Evolutionary conservation across 2,113 vertebrate genomes (phyloP), one percentile per base, ranked within the genome.

Genomic region (Miniopterus natalensis): DNA sequence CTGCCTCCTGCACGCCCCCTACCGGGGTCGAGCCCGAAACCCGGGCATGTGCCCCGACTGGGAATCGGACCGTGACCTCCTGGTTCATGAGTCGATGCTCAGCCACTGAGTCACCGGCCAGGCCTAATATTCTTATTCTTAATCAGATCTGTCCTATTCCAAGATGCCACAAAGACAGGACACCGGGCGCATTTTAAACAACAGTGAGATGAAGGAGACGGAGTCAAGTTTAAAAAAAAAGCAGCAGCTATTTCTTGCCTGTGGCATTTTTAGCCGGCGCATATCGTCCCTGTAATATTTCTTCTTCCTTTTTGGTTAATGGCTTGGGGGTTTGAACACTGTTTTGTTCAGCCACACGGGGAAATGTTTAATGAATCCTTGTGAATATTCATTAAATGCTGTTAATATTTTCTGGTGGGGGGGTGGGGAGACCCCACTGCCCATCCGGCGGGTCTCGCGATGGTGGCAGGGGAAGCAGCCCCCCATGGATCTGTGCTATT

Each of bases 301-400:
- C 91, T 90, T 73, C 66, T 85, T 90, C 68, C 80, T 79, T 95
- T 95, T 75, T 90, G 79, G 88, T 83, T 97, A 96, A 65, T 97
- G 98, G 97, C 97, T 98, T 97, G 84, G 4, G 93, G 96, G 84
- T 98, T 98, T 98, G 97, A 97, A 86, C 89, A 80, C 95, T 92
- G 95, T 97, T 98, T 97, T 97, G 97, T 96, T 97, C 97, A 97
- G 96, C 96, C 96, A 92, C 97, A 96, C 73, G 21, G 42, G 94
- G 97, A 98, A 97, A 97, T 98, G 96, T 97, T 98, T 98, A 98
- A 97, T 98, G 97, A 95, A 94, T 96, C 98, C 97, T 97, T 97
- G 97, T 98, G 98, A 98, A 98, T 98, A 98, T 98, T 97, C 98
- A 98, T 98, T 98, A 98, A 98, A 97, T 95, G 97, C 97, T 98